Evolutionary conservation across 2,113 vertebrate species (phyloP).

Genomic region (Scartelaos histophorus): DNA sequence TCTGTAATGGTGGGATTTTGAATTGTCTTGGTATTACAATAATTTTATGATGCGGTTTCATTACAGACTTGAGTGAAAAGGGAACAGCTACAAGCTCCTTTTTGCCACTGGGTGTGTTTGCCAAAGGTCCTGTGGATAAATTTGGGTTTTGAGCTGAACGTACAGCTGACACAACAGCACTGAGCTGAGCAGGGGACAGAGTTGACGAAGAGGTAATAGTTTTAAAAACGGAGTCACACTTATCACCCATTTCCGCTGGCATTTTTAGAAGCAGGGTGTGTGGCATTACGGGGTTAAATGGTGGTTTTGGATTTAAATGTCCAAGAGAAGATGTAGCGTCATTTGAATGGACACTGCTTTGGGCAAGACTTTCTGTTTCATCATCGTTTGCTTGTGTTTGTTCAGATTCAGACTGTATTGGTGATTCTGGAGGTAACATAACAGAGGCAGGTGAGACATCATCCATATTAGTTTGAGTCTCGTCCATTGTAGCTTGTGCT

Average conservation of each 20-base stretch:
- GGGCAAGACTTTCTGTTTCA: neutral
- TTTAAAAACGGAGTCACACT: neutral
- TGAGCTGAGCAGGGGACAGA: neutral
- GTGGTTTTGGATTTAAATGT: neutral
- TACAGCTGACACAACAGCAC: constrained; percentile 2
- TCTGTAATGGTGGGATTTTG: neutral
- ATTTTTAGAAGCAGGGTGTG: neutral
- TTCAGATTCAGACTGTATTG: neutral
- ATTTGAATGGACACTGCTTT: neutral
- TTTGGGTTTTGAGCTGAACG: neutral
- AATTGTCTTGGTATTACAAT: constrained; percentile 28
- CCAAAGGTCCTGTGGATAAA: neutral
- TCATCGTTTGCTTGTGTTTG: neutral
- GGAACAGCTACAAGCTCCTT: neutral
- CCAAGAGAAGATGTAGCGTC: neutral
- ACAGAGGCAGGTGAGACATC: neutral
- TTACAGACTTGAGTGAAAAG: neutral
- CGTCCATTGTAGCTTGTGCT: neutral
- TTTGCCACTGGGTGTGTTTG: neutral
- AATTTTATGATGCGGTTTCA: constrained; percentile 8
- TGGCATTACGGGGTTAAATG: neutral
- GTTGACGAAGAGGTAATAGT: constrained; percentile 9
- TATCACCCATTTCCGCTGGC: neutral
- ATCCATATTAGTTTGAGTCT: neutral
- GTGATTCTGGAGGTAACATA: neutral